Evolutionary conservation across 2,888 invertebrate genomes (phyloP), one percentile per base, ranked within the genome.

Genomic region (Sesia bembeciformis): DNA sequence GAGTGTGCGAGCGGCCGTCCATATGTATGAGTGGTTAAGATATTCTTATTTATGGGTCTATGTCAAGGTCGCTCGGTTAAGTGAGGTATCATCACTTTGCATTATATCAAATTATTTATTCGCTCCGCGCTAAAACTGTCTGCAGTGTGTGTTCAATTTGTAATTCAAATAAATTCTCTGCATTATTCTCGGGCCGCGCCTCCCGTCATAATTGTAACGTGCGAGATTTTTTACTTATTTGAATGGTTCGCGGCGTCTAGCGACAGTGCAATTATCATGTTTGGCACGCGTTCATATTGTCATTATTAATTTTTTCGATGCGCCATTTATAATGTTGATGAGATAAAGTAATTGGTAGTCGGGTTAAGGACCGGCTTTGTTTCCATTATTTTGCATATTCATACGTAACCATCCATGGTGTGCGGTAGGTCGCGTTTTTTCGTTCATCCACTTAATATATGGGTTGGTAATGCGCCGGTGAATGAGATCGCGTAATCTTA

Each of bases 71-170:
- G 79, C 66, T 70, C 72, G 70, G 70, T 74, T 78, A 77, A 81
- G 74, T 74, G 78, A 73, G 79, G 76, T 78, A 81, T 83, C 84
- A 81, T 80, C 83, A 72, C 73, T 87, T 86, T 84, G 87, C 87
- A 88, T 88, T 88, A 88, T 88, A 84, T 84, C 84, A 83, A 86
- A 86, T 86, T 86, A 85, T 84, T 85, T 86, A 86, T 87, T 86
- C 86, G 85, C 83, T 69, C 71, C 79, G 80, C 83, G 81, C 84
- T 83, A 79, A 84, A 85, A 84, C 84, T 73, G 84, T 82, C 81
- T 81, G 76, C 40, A 38, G 71, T 74, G 77, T 78, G 73, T 68
- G 74, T 83, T 77, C 80, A 78, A 86, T 86, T 87, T 86, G 87
- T 83, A 83, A 86, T 89, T 87, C 85, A 85, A 86, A 87, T 86